Conservation (phyloP, 2,888 invertebrate species). For the Thymelicus acteon region DNA sequence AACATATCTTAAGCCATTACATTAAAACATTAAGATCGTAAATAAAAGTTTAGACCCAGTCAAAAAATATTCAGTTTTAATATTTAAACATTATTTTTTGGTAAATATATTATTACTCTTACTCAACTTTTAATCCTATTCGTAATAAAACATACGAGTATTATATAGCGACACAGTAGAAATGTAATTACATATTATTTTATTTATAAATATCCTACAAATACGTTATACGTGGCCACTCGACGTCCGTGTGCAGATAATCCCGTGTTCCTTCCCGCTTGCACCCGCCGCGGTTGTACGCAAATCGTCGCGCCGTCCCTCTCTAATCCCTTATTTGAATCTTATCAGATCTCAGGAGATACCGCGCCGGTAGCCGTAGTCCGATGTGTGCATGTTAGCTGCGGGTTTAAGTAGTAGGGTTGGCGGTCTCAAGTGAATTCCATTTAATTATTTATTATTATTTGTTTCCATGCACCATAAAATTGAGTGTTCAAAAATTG, state of each 20-base stretch:
- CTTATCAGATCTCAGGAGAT: conserved; percentile 85
- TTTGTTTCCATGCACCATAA: no score
- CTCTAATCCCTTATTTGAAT: conserved; percentile 86
- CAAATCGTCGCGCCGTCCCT: conserved; percentile 76
- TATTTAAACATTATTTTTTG: no score
- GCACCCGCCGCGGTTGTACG: conserved; percentile 60
- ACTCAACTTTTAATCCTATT: no score
- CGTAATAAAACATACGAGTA: background rate
- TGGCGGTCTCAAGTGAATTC: conserved; percentile 45
- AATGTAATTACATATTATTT: conserved; percentile 16
- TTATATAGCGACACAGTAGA: background rate
- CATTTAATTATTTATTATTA: background rate
- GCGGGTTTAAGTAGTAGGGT: conserved; percentile 67
- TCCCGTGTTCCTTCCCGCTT: conserved; percentile 71
- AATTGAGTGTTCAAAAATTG: no score
- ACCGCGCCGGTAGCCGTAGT: conserved; percentile 71
- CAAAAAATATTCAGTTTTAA: no score
- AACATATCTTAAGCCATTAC: no score
- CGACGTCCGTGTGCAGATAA: conserved; percentile 78
- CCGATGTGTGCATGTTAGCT: conserved; percentile 69
- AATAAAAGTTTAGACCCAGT: no score
- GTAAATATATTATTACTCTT: no score
- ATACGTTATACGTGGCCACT: conserved; percentile 60
- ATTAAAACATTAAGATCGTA: no score
- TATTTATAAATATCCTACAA: conserved; percentile 47